Conservation (phyloP, 2,113 vertebrate genomes). For the Rhynchopsitta pachyrhyncha region DNA sequence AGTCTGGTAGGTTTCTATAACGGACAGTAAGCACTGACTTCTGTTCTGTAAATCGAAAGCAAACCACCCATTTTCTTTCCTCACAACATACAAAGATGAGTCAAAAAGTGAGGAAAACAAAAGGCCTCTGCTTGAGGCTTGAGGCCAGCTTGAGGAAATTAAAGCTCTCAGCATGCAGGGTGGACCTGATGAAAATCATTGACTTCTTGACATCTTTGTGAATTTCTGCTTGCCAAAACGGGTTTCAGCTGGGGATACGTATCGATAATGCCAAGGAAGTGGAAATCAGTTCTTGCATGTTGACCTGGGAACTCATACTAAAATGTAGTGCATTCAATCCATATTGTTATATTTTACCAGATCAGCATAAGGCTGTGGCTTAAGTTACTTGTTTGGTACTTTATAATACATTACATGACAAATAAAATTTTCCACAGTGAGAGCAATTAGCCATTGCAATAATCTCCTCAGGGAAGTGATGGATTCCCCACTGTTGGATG, state of each 20-base stretch:
- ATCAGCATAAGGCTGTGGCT: background rate
- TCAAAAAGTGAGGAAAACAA: background rate
- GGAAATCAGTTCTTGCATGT: fast-evolving
- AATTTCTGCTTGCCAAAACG: background rate
- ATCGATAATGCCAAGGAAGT: background rate
- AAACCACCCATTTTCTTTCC: fast-evolving
- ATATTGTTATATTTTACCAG: background rate
- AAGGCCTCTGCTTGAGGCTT: background rate
- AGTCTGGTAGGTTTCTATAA: too few species aligned
- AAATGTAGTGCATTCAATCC: background rate
- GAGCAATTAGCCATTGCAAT: background rate
- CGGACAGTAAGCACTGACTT: background rate
- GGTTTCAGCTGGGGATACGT: background rate
- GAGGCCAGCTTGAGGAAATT: background rate
- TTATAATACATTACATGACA: background rate
- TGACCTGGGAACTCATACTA: too few species aligned
- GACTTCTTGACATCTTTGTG: background rate
- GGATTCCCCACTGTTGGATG: background rate
- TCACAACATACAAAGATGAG: fast-evolving
- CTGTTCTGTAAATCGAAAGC: background rate
- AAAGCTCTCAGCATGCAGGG: background rate
- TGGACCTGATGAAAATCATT: background rate
- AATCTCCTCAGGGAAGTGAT: background rate
- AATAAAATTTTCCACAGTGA: background rate
- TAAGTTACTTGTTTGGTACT: background rate